These are phyloP conservation scores for Pteromalus puparum DNA, from an alignment of 1,140 invertebrate species.

Conservation along the genomic window DNA sequence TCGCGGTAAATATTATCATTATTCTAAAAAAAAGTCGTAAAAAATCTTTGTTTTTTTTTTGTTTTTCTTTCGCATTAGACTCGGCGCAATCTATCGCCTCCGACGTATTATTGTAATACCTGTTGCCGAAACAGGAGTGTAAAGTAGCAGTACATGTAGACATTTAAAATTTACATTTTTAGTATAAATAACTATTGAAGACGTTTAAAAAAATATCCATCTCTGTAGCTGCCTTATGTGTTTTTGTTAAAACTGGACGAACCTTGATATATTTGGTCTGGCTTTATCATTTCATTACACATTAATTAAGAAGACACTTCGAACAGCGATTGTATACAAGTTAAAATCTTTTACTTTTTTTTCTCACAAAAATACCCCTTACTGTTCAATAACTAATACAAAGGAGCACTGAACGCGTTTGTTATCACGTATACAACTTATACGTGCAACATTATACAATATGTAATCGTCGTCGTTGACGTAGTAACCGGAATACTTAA, in stretches of 20 bases:
- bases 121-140: background rate
- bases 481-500: slow-evolving; percentile 10
- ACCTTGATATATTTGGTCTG: too few species aligned
- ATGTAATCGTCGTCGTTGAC: too few species aligned
- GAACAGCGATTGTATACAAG: too few species aligned
- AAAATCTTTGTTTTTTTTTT: background rate
- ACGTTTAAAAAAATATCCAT: background rate
- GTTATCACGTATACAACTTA: too few species aligned
- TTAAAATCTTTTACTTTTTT: too few species aligned
- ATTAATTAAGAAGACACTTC: too few species aligned
- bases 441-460: too few species aligned
- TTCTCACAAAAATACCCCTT: too few species aligned
- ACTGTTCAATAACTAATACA: too few species aligned
- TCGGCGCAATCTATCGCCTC: background rate
- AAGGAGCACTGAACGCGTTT: too few species aligned
- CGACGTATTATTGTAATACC: background rate
- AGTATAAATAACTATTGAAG: background rate
- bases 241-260: background rate
- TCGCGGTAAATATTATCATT: background rate
- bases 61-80: background rate
- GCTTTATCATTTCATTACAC: too few species aligned
- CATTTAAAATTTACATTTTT: background rate
- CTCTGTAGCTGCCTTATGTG: too few species aligned
- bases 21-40: background rate
- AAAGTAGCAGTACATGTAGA: background rate